Base-by-base conservation (phyloP, 2,113 vertebrate genomes). In the Gavialis gangeticus region DNA sequence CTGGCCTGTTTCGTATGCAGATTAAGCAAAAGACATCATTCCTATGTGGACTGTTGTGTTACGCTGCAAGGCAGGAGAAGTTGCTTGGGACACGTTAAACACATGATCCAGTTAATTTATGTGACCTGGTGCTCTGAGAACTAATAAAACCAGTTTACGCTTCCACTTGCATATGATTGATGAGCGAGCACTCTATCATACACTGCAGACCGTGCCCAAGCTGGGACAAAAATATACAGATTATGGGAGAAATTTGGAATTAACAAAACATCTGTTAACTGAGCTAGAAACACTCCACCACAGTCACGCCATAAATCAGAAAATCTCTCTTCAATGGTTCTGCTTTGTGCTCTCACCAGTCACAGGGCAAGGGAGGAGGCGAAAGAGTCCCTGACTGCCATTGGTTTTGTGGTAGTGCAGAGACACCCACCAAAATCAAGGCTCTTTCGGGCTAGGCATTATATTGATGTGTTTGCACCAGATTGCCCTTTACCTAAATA, bases 251-350 rank as follows among this genome's bases (percentile, higher is more conserved):
- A 96, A 97, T 94, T 91, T 96, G 88, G 93, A 97, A 97, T 98
- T 98, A 98, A 96, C 96, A 95, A 97, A 97, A 96, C 96, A 96
- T 95, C 96, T 97, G 88, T 96, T 97, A 97, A 96, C 97, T 89
- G 83, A 96, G 84, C 96, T 95, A 95, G 94, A 97, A 98, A 95
- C 91, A 92, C 85, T 93, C 80, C 89, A 54, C 89, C 94, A 75
- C 82, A 81, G 75, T 75, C 60, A n/a, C 1, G 1, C 55, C 95
- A 93, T 98, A 98, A 98, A 98, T 98, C 97, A 98, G 90, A 93
- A 93, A 91, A 93, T 81, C 14, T 2, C 79, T 85, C 91, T 79
- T 55, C 89, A 87, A 84, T 75, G 28, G 15, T 60, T 89, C 78
- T 66, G 71, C 17, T 37, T 91, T 67, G 13, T 5, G 90, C 11